Percentiles rank a stretch among this genome's conserved stretches.
phyloP scores from a whole-genome alignment of 2,888 invertebrate species.

The Macrophya annulata region DNA sequence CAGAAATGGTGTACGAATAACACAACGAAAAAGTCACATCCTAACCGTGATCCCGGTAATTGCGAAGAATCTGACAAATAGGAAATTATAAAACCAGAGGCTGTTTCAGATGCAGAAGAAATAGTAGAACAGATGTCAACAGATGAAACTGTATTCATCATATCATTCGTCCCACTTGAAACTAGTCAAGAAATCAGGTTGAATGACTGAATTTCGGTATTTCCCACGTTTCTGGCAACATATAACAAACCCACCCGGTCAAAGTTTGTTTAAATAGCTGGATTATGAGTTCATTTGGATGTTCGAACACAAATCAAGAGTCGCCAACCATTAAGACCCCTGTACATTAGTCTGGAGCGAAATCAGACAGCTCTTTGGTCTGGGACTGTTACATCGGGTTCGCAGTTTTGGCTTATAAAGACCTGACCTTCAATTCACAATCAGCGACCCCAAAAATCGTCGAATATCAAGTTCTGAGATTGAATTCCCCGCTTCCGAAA shows the following conservation, averaged over 20 bases:
- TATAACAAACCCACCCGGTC: not conserved
- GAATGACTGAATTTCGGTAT: not conserved
- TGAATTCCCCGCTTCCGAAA: not conserved
- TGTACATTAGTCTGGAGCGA: conserved; percentile 5
- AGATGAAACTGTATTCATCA: conserved; percentile 26
- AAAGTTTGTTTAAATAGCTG: not conserved
- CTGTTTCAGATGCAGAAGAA: no score
- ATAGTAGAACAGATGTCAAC: conserved; percentile 19
- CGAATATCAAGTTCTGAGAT: not conserved
- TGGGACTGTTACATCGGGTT: conserved; percentile 13
- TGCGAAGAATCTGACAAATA: conserved; percentile 10
- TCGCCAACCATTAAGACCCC: not conserved
- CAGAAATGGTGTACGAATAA: conserved; percentile 56
- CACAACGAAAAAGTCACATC: not conserved
- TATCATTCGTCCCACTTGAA: not conserved
- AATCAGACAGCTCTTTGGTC: not conserved
- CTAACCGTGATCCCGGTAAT: conserved; percentile 11
- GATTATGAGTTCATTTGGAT: not conserved
- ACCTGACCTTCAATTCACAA: not conserved
- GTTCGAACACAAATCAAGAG: not conserved
- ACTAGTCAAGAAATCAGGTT: not conserved
- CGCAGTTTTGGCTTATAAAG: not conserved
- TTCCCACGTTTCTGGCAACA: not conserved
- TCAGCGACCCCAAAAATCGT: conserved; percentile 4
- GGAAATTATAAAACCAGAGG: conserved; percentile 4